Evolutionary conservation across 2,113 vertebrate genomes (phyloP).

Genomic region (Budorcas taxicolor): DNA sequence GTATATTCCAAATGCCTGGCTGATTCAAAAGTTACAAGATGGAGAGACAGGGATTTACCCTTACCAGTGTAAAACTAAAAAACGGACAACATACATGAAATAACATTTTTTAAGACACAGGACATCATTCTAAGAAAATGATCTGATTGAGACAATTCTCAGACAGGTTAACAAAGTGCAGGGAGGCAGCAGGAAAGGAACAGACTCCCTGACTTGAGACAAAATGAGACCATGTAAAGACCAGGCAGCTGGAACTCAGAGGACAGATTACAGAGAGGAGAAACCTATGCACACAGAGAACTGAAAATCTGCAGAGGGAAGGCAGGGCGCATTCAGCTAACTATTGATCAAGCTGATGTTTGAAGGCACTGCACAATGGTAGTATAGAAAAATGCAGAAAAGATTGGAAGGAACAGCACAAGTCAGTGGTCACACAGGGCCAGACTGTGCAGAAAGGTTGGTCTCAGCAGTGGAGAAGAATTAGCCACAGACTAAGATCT

Average conservation of each 20-base stretch:
- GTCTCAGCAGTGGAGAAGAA: not conserved
- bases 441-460: too few species aligned
- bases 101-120: not conserved
- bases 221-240: not conserved
- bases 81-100: not conserved
- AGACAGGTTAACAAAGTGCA: not conserved
- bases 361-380: not conserved
- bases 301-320: not conserved
- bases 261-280: not conserved
- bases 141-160: not conserved
- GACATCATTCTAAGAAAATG: not conserved
- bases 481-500: not conserved
- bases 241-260: not conserved
- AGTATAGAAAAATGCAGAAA: not conserved
- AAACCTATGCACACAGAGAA: not conserved
- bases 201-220: not conserved
- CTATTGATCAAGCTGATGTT: not conserved
- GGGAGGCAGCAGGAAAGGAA: not conserved
- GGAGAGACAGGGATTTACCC: not conserved
- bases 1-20: not conserved
- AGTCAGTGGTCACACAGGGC: not conserved
- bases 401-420: too few species aligned
- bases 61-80: not conserved
- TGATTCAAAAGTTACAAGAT: not conserved
- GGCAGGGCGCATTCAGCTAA: not conserved